Evolutionary conservation across 2,888 invertebrate genomes (phyloP), one percentile per base, ranked within the genome.

Genomic region (Leptinotarsa peninsularis): DNA sequence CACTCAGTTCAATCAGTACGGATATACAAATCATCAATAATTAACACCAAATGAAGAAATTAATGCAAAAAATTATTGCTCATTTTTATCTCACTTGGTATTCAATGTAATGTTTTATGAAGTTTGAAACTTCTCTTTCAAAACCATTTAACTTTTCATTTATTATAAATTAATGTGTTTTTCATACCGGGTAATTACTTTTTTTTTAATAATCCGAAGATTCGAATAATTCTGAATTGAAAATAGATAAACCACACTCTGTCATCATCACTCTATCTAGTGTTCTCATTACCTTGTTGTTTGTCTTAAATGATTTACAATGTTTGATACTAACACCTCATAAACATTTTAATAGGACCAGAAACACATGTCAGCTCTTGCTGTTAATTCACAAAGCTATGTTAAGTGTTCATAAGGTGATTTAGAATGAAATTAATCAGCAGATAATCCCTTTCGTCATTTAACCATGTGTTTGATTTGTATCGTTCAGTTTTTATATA

Each of bases 391-490:
- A 66, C 66, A 71, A 50, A 66, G 49, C 33, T 71, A 71, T 49
- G 27, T 21, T 63, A 66, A 71, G 71, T 71, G 71, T 52, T 71
- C 27, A 66, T 33, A 49, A 71, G 71, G 63, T 70, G 56, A 58
- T 52, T 52, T 23, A 56, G 58, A 70, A 52, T 5, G 4, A 63
- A 50, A 54, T 66, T 23, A 71, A 50, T 66, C 4, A 33, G 23
- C 10, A 52, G 27, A 27, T 66, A 23, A 23, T 23, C 21, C 10
- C 4, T 27, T 58, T 58, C 21, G 17, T 58, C 23, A 52, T 52
- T n/a, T n/a, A 4, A n/a, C 17, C n/a, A n/a, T 52, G 17, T 15
- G 52, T n/a, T 52, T n/a, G 52, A 52, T 52, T 52, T 52, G n/a
- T 52, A 17, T 17, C 15, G 15, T 52, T 52, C 52, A 52, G 15